Conservation (phyloP, 2,888 invertebrate species). For the Torymus auratus region DNA sequence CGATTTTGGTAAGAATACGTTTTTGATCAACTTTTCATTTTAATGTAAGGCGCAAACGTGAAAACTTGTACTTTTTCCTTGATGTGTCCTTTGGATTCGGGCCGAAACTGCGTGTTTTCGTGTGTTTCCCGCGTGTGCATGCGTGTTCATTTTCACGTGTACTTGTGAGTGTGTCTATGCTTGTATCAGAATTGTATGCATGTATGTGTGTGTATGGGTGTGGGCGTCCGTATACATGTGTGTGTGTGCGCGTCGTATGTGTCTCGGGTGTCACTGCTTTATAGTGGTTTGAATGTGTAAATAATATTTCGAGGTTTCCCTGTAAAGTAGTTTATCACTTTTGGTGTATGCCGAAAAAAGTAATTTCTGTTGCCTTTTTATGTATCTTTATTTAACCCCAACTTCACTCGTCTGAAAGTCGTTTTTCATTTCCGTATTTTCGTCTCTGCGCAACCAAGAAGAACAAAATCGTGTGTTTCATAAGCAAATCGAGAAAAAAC, state of each 20-base stretch:
- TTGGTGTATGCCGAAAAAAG: constrained; percentile 72
- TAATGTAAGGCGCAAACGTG: constrained; percentile 76
- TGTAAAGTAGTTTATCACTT: constrained; percentile 62
- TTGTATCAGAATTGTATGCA: neutral
- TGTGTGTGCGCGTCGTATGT: constrained; percentile 42
- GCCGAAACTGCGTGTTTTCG: constrained; percentile 73
- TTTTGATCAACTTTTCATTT: constrained; percentile 76
- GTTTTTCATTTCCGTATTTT: constrained; percentile 64
- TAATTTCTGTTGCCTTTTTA: constrained; percentile 67
- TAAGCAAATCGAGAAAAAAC: constrained; percentile 70
- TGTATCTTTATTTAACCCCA: constrained; percentile 58
- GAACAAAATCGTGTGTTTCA: constrained; percentile 60
- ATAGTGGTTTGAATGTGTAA: constrained; percentile 50
- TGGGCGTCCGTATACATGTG: constrained; percentile 19
- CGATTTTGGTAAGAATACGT: constrained; percentile 76
- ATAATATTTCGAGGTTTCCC: constrained; percentile 57
- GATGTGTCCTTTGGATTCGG: constrained; percentile 76
- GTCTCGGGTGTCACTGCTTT: constrained; percentile 47
- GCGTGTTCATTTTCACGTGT: constrained; percentile 38
- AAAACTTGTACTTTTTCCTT: constrained; percentile 76
- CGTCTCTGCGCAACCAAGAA: constrained; percentile 73
- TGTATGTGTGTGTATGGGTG: constrained; percentile 34
- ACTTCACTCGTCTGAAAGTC: constrained; percentile 62
- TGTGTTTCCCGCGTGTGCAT: constrained; percentile 62
- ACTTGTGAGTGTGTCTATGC: constrained; percentile 54